phyloP scores from a whole-genome alignment of 2,797 vertebrate species.

The Hippoglossus hippoglossus region DNA sequence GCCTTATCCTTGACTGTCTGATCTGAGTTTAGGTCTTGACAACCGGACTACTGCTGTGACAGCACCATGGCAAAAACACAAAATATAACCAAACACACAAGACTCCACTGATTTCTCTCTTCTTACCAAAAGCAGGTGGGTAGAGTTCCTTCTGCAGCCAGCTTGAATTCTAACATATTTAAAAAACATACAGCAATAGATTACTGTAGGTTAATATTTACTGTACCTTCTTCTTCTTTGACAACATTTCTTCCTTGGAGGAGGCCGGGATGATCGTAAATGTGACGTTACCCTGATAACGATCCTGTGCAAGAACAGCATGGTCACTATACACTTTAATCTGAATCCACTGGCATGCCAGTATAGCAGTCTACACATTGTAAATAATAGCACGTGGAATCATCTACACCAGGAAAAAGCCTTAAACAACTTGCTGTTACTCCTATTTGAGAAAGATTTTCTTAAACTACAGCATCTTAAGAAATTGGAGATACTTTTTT shows the following conservation, averaged over 20 bases:
- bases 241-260: slow-evolving; percentile 84
- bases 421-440: too few species aligned
- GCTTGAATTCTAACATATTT: neutral
- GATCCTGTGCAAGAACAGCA: slow-evolving; percentile 77
- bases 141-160: neutral
- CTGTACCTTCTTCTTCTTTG: slow-evolving; percentile 67
- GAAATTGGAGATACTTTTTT: too few species aligned
- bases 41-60: slow-evolving; percentile 30
- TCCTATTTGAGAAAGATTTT: too few species aligned
- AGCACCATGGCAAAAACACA: slow-evolving; percentile 50
- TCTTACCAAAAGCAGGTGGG: slow-evolving; percentile 53
- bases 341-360: too few species aligned
- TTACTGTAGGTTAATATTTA: slow-evolving; percentile 5
- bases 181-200: neutral
- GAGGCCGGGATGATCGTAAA: slow-evolving; percentile 95
- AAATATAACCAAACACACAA: slow-evolving; percentile 40
- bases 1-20: slow-evolving; percentile 43
- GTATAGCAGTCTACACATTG: too few species aligned
- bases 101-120: slow-evolving; percentile 40
- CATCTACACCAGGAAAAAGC: too few species aligned
- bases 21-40: slow-evolving; percentile 42
- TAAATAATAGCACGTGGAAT: too few species aligned
- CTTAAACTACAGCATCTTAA: too few species aligned
- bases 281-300: slow-evolving; percentile 90
- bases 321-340: too few species aligned